Evolutionary conservation across 2,797 vertebrate genomes (phyloP).

Genomic region (Netta rufina): DNA sequence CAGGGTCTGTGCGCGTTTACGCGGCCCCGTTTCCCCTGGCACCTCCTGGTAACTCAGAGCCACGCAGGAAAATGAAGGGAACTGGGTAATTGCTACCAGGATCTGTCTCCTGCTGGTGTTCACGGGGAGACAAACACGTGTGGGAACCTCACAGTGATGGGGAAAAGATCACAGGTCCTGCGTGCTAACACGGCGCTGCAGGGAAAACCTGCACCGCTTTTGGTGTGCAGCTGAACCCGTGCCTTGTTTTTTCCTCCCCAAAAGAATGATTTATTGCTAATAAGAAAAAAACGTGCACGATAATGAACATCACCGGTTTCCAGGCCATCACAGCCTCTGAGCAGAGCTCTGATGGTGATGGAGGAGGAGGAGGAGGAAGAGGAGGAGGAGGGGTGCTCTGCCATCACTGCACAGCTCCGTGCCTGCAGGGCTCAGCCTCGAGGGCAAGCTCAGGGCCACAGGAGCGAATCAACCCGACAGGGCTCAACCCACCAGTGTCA

Average conservation of each 20-base stretch:
- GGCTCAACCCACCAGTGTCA: fast-evolving
- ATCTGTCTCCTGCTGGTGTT: neutral
- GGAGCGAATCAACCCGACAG: fast-evolving
- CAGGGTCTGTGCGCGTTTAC: too few relatives aligned
- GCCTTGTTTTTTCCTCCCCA: neutral
- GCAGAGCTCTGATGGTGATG: fast-evolving
- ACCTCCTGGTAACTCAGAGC: neutral
- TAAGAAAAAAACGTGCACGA: fast-evolving
- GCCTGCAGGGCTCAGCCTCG: neutral
- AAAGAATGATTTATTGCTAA: fast-evolving
- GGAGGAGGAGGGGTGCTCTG: neutral
- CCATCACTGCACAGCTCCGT: fast-evolving
- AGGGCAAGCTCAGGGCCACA: fast-evolving
- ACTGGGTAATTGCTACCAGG: fast-evolving
- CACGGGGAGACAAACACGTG: neutral
- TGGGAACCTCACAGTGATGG: neutral
- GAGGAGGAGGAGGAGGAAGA: neutral
- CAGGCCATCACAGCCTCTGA: fast-evolving
- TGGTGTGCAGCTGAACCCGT: fast-evolving
- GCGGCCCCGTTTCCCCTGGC: too few relatives aligned
- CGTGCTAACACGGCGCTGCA: fast-evolving
- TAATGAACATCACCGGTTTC: neutral
- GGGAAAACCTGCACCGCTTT: fast-evolving
- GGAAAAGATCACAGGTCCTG: too few relatives aligned
- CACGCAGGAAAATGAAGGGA: fast-evolving